Percentiles rank a stretch among this genome's conserved stretches.
Evolutionary conservation across 2,113 vertebrate species (phyloP).

Genomic region (Nerophis lumbriciformis): DNA sequence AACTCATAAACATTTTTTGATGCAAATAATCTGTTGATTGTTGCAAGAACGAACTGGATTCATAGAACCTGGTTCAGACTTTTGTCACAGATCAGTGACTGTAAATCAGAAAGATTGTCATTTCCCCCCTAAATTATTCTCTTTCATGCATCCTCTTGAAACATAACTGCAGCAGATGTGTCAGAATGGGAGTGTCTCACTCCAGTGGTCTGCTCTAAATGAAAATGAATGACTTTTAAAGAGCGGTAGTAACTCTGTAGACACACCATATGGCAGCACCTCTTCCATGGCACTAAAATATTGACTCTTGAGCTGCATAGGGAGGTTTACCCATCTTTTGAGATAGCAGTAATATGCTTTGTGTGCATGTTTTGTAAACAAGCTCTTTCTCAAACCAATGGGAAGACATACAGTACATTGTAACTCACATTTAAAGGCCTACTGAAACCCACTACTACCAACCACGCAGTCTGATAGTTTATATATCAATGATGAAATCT

Average conservation of each 20-base stretch:
- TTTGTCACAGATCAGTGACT: constrained; percentile 47
- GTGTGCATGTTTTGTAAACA: constrained; percentile 35
- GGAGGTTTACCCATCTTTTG: constrained; percentile 25
- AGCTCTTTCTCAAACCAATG: constrained; percentile 33
- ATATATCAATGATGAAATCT: too few species aligned
- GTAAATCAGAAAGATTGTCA: constrained; percentile 44
- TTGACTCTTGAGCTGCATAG: constrained; percentile 34
- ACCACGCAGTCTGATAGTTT: too few species aligned
- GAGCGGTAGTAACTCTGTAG: constrained; percentile 39
- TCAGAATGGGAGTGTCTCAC: constrained; percentile 40
- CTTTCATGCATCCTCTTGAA: constrained; percentile 43
- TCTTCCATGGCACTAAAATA: constrained; percentile 35
- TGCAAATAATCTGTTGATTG: constrained; percentile 50
- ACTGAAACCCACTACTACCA: too few species aligned
- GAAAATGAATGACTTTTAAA: constrained; percentile 50
- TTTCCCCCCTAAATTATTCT: constrained; percentile 46
- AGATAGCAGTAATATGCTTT: constrained; percentile 22
- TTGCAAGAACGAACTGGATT: constrained; percentile 49
- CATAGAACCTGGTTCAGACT: constrained; percentile 34
- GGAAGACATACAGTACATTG: too few species aligned
- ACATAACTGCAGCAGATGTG: constrained; percentile 49
- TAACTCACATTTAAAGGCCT: too few species aligned
- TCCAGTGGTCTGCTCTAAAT: constrained; percentile 32
- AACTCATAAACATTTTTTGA: constrained; percentile 30
- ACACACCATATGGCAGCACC: constrained; percentile 31